Evolutionary conservation across 2,113 vertebrate genomes (phyloP).

Genomic region (Scalopus aquaticus): DNA sequence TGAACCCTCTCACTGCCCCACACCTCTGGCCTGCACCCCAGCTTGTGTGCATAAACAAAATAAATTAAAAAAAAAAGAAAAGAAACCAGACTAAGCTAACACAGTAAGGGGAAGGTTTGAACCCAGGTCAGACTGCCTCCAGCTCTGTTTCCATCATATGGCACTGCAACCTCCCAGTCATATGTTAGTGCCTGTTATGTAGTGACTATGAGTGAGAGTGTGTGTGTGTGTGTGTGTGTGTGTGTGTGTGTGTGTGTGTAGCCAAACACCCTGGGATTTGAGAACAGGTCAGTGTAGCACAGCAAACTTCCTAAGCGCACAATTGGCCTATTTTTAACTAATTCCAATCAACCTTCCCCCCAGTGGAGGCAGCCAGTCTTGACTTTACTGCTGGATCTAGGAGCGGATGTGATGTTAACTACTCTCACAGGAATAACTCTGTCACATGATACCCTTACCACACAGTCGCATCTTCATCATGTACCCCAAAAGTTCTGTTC

Average conservation of each 20-base stretch:
- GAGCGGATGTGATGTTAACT: background rate
- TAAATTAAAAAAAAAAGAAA: too few relatives aligned
- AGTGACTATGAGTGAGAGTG: background rate
- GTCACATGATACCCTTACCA: background rate
- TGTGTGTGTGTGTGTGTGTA: background rate
- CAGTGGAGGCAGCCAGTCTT: background rate
- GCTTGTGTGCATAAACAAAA: too few relatives aligned
- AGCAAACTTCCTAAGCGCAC: background rate
- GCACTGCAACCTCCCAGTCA: background rate
- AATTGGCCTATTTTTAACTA: background rate
- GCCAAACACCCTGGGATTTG: background rate
- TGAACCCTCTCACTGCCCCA: too few relatives aligned
- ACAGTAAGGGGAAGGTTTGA: background rate
- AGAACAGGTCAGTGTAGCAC: background rate
- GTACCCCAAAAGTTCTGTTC: background rate
- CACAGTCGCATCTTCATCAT: background rate
- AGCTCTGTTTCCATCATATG: background rate
- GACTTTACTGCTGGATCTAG: background rate
- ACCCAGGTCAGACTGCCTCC: background rate
- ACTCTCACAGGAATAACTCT: background rate
- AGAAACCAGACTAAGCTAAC: background rate
- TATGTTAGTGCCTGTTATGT: background rate
- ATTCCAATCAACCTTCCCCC: background rate
- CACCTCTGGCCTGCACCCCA: too few relatives aligned
- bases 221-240: too few relatives aligned